Conservation (phyloP, 2,888 invertebrate species). For the Lepidocyrtoides sp. region DNA sequence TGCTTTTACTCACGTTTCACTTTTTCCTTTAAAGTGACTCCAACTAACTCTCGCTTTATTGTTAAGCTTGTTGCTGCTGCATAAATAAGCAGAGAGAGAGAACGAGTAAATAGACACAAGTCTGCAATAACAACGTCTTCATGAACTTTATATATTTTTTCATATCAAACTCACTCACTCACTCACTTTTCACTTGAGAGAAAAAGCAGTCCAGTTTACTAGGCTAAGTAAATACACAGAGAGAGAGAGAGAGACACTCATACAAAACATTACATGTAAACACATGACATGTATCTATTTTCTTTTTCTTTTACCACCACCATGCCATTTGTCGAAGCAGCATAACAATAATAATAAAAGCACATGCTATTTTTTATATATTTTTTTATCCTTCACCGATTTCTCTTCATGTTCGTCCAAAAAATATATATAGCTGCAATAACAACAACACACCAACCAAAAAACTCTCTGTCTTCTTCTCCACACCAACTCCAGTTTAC, state of each 20-base stretch:
- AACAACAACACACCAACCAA: background rate
- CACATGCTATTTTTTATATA: too few species aligned
- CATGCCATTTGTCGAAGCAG: too few species aligned
- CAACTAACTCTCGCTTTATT: background rate
- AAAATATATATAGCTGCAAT: background rate
- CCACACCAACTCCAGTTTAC: conserved; percentile 76
- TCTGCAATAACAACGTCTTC: background rate
- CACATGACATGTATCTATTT: too few species aligned
- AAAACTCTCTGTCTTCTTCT: conserved; percentile 44
- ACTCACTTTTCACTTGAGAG: background rate
- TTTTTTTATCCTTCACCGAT: too few species aligned
- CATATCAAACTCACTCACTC: background rate
- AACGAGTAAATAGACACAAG: background rate
- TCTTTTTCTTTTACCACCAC: too few species aligned
- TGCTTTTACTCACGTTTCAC: conserved; percentile 24
- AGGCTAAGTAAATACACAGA: too few species aligned
- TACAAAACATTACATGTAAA: too few species aligned
- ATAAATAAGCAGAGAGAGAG: conserved; percentile 33
- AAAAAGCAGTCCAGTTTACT: background rate
- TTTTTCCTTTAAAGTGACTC: background rate
- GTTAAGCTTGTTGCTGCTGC: background rate
- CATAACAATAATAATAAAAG: too few species aligned
- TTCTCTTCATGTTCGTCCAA: background rate
- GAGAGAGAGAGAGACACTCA: background rate
- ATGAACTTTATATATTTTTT: background rate